These are phyloP conservation scores for Diphyllodes magnificus DNA, from an alignment of 2,113 vertebrate genomes.

Conservation along the genomic window DNA sequence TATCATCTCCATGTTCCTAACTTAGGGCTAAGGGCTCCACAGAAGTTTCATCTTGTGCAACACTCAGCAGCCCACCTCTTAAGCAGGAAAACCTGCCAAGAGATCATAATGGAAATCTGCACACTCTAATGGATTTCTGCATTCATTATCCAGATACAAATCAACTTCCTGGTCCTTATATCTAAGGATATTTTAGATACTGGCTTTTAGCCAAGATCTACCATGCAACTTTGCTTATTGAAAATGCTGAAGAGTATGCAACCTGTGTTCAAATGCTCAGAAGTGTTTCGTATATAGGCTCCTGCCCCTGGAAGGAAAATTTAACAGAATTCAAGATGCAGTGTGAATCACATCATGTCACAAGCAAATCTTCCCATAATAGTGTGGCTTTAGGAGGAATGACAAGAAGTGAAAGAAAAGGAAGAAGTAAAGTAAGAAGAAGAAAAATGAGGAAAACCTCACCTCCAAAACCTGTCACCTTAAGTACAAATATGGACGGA, in stretches of 20 bases:
- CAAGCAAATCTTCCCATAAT: neutral
- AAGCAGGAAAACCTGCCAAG: constrained; percentile 53
- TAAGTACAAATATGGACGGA: neutral
- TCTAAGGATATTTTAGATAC: constrained; percentile 52
- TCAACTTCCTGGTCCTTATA: constrained; percentile 53
- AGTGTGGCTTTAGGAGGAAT: neutral
- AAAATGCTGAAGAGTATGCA: neutral
- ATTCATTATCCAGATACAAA: constrained; percentile 64
- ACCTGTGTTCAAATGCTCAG: neutral
- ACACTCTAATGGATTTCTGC: constrained; percentile 59
- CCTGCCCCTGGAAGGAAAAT: neutral
- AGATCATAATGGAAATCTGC: constrained; percentile 66
- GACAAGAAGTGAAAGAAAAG: neutral
- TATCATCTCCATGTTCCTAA: constrained; percentile 47
- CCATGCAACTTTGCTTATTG: neutral
- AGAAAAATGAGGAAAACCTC: fast-evolving
- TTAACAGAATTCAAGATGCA: neutral
- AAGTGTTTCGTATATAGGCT: neutral
- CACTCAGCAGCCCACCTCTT: constrained; percentile 51
- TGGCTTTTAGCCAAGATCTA: constrained; percentile 34
- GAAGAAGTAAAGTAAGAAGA: neutral
- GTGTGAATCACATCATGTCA: neutral
- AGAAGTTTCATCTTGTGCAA: constrained; percentile 50
- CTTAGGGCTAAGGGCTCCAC: constrained; percentile 11
- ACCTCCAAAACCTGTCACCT: neutral